Evolutionary conservation across 2,797 vertebrate species (phyloP).

Genomic region (Rhabdomys pumilio): DNA sequence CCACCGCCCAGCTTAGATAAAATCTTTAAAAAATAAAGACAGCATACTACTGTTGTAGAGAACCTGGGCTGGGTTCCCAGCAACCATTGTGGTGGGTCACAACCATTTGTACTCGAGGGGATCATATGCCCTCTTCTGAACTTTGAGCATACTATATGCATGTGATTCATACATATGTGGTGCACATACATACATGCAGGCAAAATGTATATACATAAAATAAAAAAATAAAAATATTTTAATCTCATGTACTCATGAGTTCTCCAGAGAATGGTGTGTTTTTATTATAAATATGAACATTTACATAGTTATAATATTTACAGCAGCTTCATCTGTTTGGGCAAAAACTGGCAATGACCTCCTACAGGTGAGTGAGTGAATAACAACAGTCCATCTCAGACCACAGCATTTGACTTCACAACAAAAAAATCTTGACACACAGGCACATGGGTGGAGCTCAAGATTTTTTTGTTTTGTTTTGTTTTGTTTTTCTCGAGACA

Average conservation of each 20-base stretch:
- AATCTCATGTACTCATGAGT: neutral
- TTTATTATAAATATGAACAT: neutral
- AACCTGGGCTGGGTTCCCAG: neutral
- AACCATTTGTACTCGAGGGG: neutral
- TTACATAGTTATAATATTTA: neutral
- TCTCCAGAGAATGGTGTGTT: neutral
- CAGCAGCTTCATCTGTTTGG: neutral
- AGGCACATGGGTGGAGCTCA: neutral
- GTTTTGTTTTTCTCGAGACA: no score
- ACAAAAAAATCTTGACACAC: neutral
- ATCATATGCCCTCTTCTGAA: neutral
- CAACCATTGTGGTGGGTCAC: neutral
- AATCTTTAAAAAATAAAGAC: no score
- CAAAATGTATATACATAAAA: neutral
- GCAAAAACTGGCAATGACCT: neutral
- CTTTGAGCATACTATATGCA: neutral
- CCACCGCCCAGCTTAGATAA: no score
- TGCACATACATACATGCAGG: neutral
- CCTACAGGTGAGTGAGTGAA: neutral
- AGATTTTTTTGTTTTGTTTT: neutral
- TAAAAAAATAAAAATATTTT: neutral
- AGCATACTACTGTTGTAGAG: neutral
- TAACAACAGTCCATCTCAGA: neutral
- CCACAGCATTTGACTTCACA: neutral
- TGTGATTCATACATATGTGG: neutral